Evolutionary conservation across 2,888 invertebrate species (phyloP).

Genomic region (Hydraecia micacea): DNA sequence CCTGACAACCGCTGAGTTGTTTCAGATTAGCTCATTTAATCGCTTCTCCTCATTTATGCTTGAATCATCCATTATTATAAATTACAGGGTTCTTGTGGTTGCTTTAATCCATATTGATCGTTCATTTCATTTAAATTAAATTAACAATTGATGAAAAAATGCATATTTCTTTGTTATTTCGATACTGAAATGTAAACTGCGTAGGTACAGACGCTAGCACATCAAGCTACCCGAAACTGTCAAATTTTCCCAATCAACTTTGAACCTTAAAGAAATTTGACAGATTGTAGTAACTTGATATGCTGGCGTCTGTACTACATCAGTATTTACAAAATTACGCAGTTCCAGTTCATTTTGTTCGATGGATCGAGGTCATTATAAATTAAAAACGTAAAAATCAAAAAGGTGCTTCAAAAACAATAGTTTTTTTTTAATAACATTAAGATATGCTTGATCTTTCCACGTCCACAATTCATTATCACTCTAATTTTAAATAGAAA

Average conservation of each 20-base stretch:
- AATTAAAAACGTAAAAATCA: slow-evolving; percentile 58
- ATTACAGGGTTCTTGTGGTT: slow-evolving; percentile 16
- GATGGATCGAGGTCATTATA: slow-evolving; percentile 46
- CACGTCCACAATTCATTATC: slow-evolving; percentile 76
- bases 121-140: slow-evolving; percentile 37
- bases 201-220: no score
- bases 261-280: no score
- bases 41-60: slow-evolving; percentile 2
- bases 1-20: neutral
- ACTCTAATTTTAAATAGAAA: slow-evolving; percentile 82
- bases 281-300: no score
- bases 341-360: slow-evolving; percentile 58
- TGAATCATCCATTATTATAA: slow-evolving; percentile 28
- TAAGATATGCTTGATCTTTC: slow-evolving; percentile 83
- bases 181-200: slow-evolving; percentile 64
- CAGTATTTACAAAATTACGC: slow-evolving; percentile 61
- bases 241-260: no score
- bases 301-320: no score
- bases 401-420: slow-evolving; percentile 58
- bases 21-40: neutral
- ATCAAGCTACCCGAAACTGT: no score
- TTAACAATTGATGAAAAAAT: slow-evolving; percentile 32
- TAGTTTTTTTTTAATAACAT: slow-evolving; percentile 55
- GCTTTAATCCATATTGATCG: slow-evolving; percentile 25
- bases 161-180: slow-evolving; percentile 39